Evolutionary conservation across 2,888 invertebrate species (phyloP).

Genomic region (Antheraea assamensis): DNA sequence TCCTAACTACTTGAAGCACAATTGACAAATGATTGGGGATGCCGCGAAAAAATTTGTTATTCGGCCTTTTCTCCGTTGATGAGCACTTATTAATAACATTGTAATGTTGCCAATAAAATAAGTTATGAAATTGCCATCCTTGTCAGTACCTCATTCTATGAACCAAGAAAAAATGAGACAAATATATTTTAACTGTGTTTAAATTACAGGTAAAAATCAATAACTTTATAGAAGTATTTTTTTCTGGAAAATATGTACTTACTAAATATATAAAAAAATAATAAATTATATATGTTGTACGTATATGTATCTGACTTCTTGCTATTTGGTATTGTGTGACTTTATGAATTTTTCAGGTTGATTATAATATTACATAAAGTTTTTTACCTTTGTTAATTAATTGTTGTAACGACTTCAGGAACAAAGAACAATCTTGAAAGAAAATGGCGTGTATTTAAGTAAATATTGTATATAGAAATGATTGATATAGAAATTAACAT

Average conservation of each 20-base stretch:
- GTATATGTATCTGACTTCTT: neutral
- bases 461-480: neutral
- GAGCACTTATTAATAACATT: conserved; percentile 31
- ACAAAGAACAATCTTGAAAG: neutral
- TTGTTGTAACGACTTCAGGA: no score
- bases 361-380: neutral
- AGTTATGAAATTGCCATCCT: conserved; percentile 26
- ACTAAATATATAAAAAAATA: neutral
- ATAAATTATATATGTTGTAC: no score
- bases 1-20: conserved; percentile 18
- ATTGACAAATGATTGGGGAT: conserved; percentile 37
- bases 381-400: neutral
- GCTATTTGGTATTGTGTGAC: neutral
- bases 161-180: conserved; percentile 25
- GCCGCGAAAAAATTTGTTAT: conserved; percentile 50
- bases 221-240: conserved; percentile 8
- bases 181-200: conserved; percentile 13
- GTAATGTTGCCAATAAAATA: conserved; percentile 38
- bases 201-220: conserved; percentile 21
- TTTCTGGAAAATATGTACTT: neutral
- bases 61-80: conserved; percentile 35
- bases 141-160: conserved; percentile 25
- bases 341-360: neutral
- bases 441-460: neutral
- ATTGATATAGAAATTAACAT: neutral